Conservation (phyloP, 2,888 invertebrate genomes). For the Boloria selene region DNA sequence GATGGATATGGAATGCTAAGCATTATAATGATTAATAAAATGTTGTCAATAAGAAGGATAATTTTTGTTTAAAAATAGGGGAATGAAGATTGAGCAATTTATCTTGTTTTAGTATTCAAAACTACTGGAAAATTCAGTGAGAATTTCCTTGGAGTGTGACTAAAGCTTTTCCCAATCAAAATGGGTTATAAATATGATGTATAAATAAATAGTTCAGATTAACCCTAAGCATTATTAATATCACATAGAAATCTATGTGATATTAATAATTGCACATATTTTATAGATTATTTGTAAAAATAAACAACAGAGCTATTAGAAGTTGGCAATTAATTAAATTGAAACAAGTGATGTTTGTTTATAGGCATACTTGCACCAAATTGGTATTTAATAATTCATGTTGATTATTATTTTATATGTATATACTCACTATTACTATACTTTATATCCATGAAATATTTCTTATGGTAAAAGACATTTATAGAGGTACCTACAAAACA, state of each 20-base stretch:
- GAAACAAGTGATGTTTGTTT: neutral
- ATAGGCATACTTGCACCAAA: neutral
- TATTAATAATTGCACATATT: slow-evolving; percentile 22
- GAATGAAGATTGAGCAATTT: slow-evolving; percentile 61
- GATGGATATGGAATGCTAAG: no score
- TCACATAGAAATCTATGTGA: slow-evolving; percentile 10
- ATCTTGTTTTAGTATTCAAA: slow-evolving; percentile 85
- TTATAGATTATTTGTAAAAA: slow-evolving; percentile 4
- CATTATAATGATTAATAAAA: no score
- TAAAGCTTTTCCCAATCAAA: slow-evolving; percentile 91
- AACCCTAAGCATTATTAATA: slow-evolving; percentile 51
- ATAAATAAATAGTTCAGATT: slow-evolving; percentile 94
- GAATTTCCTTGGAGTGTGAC: slow-evolving; percentile 86
- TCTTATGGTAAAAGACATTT: no score
- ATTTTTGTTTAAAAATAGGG: neutral
- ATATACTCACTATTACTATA: slow-evolving; percentile 1
- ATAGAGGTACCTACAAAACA: no score
- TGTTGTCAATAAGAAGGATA: no score
- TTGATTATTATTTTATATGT: neutral
- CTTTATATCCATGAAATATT: neutral
- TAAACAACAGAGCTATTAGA: neutral
- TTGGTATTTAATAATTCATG: neutral
- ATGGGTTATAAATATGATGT: slow-evolving; percentile 91
- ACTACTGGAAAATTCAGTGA: slow-evolving; percentile 89
- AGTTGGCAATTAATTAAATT: neutral